Percentiles rank a stretch among this genome's conserved stretches.
Conservation (phyloP, 2,797 vertebrate genomes). For the Periparus ater region DNA sequence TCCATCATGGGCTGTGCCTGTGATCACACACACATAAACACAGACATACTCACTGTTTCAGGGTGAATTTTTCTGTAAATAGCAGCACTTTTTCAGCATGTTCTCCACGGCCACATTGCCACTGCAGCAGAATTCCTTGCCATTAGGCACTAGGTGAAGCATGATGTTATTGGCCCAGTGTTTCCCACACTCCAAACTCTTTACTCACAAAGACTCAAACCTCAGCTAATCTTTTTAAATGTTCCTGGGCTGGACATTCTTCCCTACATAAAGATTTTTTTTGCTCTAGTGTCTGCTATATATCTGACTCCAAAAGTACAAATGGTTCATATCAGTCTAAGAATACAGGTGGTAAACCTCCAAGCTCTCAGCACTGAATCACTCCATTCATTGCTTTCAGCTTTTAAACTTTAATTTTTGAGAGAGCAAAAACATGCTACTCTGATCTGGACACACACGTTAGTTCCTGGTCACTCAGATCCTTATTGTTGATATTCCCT, state of each 20-base stretch:
- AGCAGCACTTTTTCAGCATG: not conserved
- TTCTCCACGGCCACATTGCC: not conserved
- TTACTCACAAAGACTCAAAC: not conserved
- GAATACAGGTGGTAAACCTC: not conserved
- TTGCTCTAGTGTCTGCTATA: not conserved
- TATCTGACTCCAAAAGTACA: not conserved
- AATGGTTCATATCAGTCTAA: not conserved
- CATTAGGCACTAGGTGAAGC: not conserved
- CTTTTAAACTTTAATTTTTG: not conserved
- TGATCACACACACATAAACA: slow-evolving; percentile 6
- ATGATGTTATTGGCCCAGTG: not conserved
- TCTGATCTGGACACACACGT: not conserved
- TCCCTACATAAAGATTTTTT: not conserved
- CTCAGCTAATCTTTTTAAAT: not conserved
- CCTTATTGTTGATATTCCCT: not conserved
- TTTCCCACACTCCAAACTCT: not conserved
- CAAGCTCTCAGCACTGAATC: not conserved
- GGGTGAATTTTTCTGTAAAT: not conserved
- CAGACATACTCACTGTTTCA: not conserved
- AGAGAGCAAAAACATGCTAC: not conserved
- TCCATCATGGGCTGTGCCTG: not conserved
- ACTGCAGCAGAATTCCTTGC: not conserved
- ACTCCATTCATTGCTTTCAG: slow-evolving; percentile 23
- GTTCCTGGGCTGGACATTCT: not conserved
- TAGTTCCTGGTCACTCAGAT: not conserved